These are phyloP conservation scores for Grammomys dolichurus DNA, from an alignment of 2,113 vertebrate species.

Conservation along the genomic window DNA sequence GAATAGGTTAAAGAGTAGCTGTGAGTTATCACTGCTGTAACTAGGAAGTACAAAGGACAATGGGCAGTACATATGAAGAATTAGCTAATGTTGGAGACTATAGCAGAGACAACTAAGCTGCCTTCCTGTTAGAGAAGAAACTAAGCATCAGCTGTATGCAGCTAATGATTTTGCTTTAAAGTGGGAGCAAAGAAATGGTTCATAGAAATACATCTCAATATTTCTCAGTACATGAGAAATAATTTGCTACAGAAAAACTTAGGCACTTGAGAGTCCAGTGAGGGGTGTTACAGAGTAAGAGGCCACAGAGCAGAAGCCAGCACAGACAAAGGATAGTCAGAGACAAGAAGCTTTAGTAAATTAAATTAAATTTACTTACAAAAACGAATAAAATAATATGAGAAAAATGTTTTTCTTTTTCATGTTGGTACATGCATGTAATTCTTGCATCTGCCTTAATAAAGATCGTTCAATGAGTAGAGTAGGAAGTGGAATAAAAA, in stretches of 20 bases:
- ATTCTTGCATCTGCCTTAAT: not conserved
- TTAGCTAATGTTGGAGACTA: not conserved
- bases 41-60: not conserved
- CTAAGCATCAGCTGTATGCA: not conserved
- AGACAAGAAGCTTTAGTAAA: not conserved
- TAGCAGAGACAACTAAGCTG: not conserved
- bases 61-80: not conserved
- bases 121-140: not conserved
- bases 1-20: not conserved
- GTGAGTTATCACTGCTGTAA: not conserved
- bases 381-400: not conserved
- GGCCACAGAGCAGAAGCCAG: not conserved
- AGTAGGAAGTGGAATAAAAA: constrained; percentile 3
- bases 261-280: not conserved
- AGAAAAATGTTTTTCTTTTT: not conserved
- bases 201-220: not conserved
- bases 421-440: not conserved
- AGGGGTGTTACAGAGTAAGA: not conserved
- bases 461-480: not conserved
- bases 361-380: not conserved
- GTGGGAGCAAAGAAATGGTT: not conserved
- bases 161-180: not conserved
- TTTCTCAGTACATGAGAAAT: not conserved
- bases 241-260: not conserved
- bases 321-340: not conserved